Conservation (phyloP, 2,888 invertebrate species). For the Deroplatys truncata region DNA sequence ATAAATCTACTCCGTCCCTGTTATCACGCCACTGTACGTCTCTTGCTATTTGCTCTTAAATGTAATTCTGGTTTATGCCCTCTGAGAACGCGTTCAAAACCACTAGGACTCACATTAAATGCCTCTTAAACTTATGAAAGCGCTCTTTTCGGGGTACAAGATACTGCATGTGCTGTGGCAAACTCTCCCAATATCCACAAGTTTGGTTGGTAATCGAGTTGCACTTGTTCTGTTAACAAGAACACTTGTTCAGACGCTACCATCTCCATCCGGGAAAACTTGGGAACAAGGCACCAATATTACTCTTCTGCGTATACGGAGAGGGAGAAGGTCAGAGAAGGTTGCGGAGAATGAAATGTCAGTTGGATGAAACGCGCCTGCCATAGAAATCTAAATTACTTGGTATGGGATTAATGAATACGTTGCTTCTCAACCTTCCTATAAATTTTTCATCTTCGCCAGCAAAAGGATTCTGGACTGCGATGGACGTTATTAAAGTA, state of each 20-base stretch:
- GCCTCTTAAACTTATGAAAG: background rate
- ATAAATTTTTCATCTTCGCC: background rate
- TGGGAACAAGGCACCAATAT: background rate
- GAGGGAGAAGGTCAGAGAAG: background rate
- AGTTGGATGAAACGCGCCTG: background rate
- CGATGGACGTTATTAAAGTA: background rate
- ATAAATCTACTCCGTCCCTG: no score
- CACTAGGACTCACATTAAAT: background rate
- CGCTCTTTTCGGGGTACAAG: background rate
- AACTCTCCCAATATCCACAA: background rate
- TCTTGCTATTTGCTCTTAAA: background rate
- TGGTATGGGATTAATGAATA: background rate
- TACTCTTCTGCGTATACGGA: background rate
- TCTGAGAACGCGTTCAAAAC: background rate
- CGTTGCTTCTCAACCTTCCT: background rate
- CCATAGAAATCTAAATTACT: background rate
- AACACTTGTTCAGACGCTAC: background rate
- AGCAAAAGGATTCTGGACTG: background rate
- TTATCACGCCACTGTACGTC: background rate
- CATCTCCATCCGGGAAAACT: background rate
- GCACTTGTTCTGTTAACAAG: background rate
- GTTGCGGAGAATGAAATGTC: background rate
- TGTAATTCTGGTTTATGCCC: background rate
- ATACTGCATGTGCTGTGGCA: background rate
- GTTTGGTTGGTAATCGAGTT: background rate